A percentile compares a stretch with the other conserved stretches of the same genome.
These are phyloP conservation scores for Alouatta palliata DNA, from an alignment of 2,113 vertebrate species.

Conservation along the genomic window DNA sequence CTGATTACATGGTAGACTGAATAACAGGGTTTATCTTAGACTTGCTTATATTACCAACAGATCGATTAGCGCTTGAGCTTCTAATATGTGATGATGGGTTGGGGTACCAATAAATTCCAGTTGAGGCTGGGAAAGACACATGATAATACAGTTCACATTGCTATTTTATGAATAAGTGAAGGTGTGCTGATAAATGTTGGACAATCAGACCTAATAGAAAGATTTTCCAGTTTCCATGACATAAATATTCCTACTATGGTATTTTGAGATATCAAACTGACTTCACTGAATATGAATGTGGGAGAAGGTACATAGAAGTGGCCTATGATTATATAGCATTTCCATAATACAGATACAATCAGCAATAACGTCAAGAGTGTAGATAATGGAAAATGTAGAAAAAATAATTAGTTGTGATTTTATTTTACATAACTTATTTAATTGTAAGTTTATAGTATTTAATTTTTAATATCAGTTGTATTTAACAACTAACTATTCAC, in stretches of 20 bases:
- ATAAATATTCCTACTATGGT: neutral
- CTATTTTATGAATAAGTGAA: neutral
- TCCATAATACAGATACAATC: neutral
- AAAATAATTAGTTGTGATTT: neutral
- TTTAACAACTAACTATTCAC: neutral
- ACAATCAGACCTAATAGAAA: neutral
- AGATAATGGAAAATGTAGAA: neutral
- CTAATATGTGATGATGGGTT: neutral
- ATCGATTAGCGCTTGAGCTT: neutral
- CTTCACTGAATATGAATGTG: neutral
- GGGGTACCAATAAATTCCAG: neutral
- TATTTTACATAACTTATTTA: neutral
- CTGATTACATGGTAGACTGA: neutral
- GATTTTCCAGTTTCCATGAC: neutral
- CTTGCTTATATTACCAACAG: neutral
- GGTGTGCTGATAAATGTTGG: neutral
- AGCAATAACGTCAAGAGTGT: neutral
- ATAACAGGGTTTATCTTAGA: neutral
- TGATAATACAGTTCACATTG: neutral
- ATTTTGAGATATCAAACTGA: neutral
- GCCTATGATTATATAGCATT: neutral
- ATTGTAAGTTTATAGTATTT: neutral
- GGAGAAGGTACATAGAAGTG: neutral
- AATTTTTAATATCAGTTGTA: neutral
- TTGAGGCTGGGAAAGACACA: neutral